These are phyloP conservation scores for Ophiothrix spiculata DNA, from an alignment of 35 echinoderm and acorn worm species.

Conservation along the genomic window DNA sequence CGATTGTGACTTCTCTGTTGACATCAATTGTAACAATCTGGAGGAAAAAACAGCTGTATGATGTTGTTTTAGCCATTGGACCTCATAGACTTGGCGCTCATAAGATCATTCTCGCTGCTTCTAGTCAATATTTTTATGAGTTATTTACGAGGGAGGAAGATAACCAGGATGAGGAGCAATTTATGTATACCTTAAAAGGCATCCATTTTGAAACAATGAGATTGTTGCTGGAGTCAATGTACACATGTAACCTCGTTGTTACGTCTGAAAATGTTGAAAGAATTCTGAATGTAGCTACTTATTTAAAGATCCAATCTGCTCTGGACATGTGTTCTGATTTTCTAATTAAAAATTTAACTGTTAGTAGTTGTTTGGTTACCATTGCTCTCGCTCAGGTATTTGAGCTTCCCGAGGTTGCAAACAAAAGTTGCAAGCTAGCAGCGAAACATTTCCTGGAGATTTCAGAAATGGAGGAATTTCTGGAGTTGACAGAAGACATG, in stretches of 20 bases:
- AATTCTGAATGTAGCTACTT: constrained; percentile 68
- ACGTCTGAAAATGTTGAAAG: constrained; percentile 63
- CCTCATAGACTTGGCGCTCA: constrained; percentile 85
- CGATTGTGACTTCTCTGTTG: constrained; percentile 41
- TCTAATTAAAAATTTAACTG: constrained; percentile 57
- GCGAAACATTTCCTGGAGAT: constrained; percentile 62
- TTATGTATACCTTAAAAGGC: constrained; percentile 84
- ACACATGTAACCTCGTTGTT: constrained; percentile 67
- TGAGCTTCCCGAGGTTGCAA: constrained; percentile 60
- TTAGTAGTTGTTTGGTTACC: constrained; percentile 62
- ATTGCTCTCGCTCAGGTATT: constrained; percentile 56
- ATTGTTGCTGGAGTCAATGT: constrained; percentile 81
- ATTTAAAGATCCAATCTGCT: constrained; percentile 64
- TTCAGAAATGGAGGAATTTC: constrained; percentile 54
- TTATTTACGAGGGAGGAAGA: constrained; percentile 72
- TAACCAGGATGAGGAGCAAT: constrained; percentile 45
- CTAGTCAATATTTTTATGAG: constrained; percentile 78
- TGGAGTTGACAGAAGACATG: constrained; percentile 45
- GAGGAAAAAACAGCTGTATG: constrained; percentile 79
- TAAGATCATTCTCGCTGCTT: constrained; percentile 74
- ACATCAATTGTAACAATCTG: constrained; percentile 59
- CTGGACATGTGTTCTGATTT: constrained; percentile 61
- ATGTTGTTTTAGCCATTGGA: constrained; percentile 77
- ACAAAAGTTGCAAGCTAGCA: constrained; percentile 49
- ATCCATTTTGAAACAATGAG: constrained; percentile 64